A percentile compares a stretch with the other conserved stretches of the same genome.
Evolutionary conservation across 2,888 invertebrate species (phyloP).

Genomic region (Chymomyza caudatula): DNA sequence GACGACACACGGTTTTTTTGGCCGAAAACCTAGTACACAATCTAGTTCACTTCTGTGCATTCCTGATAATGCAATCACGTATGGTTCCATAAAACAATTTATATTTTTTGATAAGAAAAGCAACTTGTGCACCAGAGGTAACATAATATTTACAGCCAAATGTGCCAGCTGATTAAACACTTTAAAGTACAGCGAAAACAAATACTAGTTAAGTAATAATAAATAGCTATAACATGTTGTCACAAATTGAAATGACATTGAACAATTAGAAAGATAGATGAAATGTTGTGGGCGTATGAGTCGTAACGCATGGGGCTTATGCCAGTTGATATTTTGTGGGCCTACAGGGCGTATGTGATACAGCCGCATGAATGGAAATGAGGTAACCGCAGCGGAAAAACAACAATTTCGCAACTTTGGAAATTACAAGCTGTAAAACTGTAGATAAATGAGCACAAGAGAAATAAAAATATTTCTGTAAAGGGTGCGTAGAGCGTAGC

Average conservation of each 20-base stretch:
- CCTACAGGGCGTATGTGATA: neutral
- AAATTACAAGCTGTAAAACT: conserved; percentile 1
- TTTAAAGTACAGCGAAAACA: neutral
- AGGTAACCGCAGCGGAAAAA: neutral
- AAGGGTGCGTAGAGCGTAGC: no score
- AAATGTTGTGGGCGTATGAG: neutral
- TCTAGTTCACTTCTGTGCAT: no score
- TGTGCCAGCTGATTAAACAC: conserved; percentile 3
- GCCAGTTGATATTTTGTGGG: neutral
- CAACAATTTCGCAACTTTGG: neutral
- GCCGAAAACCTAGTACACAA: no score
- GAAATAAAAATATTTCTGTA: neutral
- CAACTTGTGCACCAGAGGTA: no score
- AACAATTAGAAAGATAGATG: conserved; percentile 46
- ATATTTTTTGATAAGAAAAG: no score
- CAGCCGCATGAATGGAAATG: conserved; percentile 56
- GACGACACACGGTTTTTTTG: no score
- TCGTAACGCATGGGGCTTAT: neutral
- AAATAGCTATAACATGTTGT: neutral
- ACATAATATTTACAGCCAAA: neutral
- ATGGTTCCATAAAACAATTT: no score
- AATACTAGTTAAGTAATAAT: neutral
- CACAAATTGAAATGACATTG: conserved; percentile 51
- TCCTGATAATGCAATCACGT: no score
- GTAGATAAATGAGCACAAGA: neutral